Evolutionary conservation across 2,888 invertebrate genomes (phyloP).

Genomic region (Leuctra nigra): DNA sequence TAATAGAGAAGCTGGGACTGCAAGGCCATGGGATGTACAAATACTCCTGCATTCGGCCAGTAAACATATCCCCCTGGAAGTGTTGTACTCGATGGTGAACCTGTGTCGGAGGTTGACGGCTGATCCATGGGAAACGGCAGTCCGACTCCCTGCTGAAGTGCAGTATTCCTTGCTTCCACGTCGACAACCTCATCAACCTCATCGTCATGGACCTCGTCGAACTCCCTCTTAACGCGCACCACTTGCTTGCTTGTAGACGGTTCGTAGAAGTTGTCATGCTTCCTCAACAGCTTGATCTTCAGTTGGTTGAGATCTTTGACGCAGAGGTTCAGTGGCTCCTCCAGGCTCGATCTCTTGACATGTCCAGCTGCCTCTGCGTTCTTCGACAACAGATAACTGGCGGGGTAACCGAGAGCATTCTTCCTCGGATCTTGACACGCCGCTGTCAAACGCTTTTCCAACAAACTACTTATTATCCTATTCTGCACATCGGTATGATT

Average conservation of each 20-base stretch:
- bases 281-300: conserved; percentile 56
- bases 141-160: neutral
- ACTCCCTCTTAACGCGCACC: neutral
- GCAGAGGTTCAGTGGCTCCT: conserved; percentile 27
- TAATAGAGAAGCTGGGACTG: conserved; percentile 68
- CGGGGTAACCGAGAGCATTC: neutral
- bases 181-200: neutral
- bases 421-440: conserved; percentile 48
- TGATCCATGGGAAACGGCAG: neutral
- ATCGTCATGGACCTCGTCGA: neutral
- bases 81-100: neutral
- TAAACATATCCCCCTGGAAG: conserved; percentile 48
- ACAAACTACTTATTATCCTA: conserved; percentile 59
- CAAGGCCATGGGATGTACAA: conserved; percentile 66
- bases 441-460: conserved; percentile 59
- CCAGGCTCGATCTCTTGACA: conserved; percentile 6
- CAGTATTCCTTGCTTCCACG: neutral
- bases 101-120: neutral
- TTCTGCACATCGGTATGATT: conserved; percentile 61
- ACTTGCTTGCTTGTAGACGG: conserved; percentile 32
- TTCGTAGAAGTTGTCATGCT: conserved; percentile 57
- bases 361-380: neutral
- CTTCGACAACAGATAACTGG: neutral
- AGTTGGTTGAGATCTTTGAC: conserved; percentile 35
- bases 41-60: conserved; percentile 63